Evolutionary conservation across 2,888 invertebrate species (phyloP).

Genomic region (Ophion obscuratus): DNA sequence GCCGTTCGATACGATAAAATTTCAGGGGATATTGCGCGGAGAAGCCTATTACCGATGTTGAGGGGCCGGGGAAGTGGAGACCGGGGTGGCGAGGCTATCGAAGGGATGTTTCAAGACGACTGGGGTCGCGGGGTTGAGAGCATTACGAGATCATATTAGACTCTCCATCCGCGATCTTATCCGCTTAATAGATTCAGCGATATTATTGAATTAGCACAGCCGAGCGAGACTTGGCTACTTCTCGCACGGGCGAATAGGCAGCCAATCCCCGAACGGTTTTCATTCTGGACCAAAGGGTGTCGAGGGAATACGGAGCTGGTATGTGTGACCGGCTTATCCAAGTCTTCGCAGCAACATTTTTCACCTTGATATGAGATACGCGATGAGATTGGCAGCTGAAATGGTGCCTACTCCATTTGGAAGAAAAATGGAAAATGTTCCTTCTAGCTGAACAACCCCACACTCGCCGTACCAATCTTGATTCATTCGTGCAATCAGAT

Average conservation of each 20-base stretch:
- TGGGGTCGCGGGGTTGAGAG: conserved; percentile 68
- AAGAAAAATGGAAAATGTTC: too few relatives aligned
- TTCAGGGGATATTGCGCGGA: conserved; percentile 62
- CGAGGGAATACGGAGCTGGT: conserved; percentile 35
- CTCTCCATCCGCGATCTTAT: conserved; percentile 72
- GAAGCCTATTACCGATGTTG: conserved; percentile 68
- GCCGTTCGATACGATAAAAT: conserved; percentile 66
- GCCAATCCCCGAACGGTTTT: conserved; percentile 2
- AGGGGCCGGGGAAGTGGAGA: background rate
- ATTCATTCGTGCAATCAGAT: too few relatives aligned
- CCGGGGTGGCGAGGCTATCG: conserved; percentile 9
- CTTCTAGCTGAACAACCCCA: too few relatives aligned
- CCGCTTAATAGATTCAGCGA: conserved; percentile 79
- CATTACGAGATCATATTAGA: conserved; percentile 76
- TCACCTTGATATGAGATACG: background rate
- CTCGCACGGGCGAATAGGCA: conserved; percentile 40
- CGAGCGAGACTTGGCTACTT: conserved; percentile 74
- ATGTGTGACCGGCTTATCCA: conserved; percentile 58
- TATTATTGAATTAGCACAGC: conserved; percentile 79
- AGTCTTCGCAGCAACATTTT: conserved; percentile 66
- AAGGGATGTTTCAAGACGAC: conserved; percentile 28
- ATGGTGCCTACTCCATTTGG: too few relatives aligned
- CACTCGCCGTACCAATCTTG: too few relatives aligned
- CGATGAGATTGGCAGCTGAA: background rate
- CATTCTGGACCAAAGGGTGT: conserved; percentile 31